phyloP scores from a whole-genome alignment of 2,797 vertebrate species.

The Gephyroberyx darwinii region DNA sequence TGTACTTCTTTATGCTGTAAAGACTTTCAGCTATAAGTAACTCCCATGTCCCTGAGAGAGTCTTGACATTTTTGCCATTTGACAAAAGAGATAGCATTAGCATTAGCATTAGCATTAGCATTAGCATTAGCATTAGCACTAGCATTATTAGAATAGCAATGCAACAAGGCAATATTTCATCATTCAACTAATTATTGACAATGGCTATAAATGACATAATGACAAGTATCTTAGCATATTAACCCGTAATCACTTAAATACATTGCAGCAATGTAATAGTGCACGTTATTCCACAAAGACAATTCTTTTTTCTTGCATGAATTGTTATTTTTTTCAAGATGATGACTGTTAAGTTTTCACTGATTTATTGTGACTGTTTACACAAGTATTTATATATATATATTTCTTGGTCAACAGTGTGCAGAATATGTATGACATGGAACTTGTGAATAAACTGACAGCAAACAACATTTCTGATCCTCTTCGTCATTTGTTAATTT shows the following conservation, averaged over 20 bases:
- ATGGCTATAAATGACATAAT: not conserved
- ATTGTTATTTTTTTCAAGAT: conserved; percentile 12
- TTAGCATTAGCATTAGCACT: too few species aligned
- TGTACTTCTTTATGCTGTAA: conserved; percentile 2
- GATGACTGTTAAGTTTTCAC: conserved; percentile 14
- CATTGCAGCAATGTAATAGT: conserved; percentile 4
- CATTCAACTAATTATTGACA: not conserved
- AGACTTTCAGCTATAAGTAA: not conserved
- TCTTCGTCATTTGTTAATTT: not conserved
- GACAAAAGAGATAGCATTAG: not conserved
- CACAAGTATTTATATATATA: not conserved
- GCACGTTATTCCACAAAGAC: not conserved
- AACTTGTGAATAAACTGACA: conserved; percentile 56
- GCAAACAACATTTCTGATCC: conserved; percentile 19
- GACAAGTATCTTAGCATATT: not conserved
- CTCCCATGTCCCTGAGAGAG: not conserved
- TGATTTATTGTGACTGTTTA: conserved; percentile 37
- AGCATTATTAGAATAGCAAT: not conserved
- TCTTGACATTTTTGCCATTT: conserved; percentile 6
- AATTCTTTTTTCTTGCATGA: not conserved
- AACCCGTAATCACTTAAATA: conserved; percentile 5
- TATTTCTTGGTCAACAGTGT: conserved; percentile 37
- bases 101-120: too few species aligned
- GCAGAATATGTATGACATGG: conserved; percentile 37
- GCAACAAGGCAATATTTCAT: not conserved